Evolutionary conservation across 2,888 invertebrate species (phyloP).

Genomic region (Drosophila falleni): DNA sequence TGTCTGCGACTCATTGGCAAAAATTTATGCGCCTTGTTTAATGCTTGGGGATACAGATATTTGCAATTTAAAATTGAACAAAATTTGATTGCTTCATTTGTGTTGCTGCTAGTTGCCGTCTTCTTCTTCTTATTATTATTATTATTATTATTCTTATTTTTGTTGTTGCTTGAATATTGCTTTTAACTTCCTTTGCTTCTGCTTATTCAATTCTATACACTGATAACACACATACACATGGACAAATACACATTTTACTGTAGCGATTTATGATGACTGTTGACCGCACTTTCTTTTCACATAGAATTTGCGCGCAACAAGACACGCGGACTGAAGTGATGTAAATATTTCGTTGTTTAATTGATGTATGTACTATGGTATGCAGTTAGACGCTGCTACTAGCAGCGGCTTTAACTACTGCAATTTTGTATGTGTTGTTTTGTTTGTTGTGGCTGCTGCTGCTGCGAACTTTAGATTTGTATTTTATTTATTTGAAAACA

Average conservation of each 20-base stretch:
- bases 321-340: slow-evolving; percentile 43
- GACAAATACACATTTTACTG: slow-evolving; percentile 48
- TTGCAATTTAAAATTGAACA: slow-evolving; percentile 61
- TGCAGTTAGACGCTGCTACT: slow-evolving; percentile 45
- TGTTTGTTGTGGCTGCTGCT: slow-evolving; percentile 53
- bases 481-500: slow-evolving; percentile 68
- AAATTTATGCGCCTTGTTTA: slow-evolving; percentile 72
- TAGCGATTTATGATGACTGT: slow-evolving; percentile 39
- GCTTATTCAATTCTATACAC: slow-evolving; percentile 75
- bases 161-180: slow-evolving; percentile 55
- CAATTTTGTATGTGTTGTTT: slow-evolving; percentile 59
- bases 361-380: slow-evolving; percentile 18
- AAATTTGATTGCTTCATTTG: slow-evolving; percentile 75
- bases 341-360: slow-evolving; percentile 47
- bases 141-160: slow-evolving; percentile 25
- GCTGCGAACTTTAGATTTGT: slow-evolving; percentile 44
- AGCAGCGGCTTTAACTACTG: slow-evolving; percentile 36
- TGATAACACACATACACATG: slow-evolving; percentile 51
- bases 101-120: slow-evolving; percentile 39
- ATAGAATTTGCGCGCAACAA: slow-evolving; percentile 56
- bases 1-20: slow-evolving; percentile 83
- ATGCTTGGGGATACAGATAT: slow-evolving; percentile 71
- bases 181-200: slow-evolving; percentile 55
- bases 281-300: slow-evolving; percentile 62
- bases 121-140: slow-evolving; percentile 28